Conservation (phyloP, 2,888 invertebrate genomes). For the Rhodophaea formosa region DNA sequence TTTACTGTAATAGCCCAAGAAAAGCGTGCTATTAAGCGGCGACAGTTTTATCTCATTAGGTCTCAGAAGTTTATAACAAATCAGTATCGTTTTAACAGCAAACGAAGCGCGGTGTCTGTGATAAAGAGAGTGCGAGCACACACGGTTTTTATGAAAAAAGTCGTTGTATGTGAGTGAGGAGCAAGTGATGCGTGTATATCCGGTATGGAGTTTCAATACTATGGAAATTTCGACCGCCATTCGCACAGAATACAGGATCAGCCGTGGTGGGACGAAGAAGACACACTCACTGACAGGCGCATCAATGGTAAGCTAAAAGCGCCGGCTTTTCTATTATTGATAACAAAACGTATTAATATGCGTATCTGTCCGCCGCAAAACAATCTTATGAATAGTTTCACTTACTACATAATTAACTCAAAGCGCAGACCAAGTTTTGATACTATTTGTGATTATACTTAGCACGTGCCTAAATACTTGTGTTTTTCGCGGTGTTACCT, state of each 20-base stretch:
- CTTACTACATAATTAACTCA: background rate
- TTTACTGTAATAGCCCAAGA: constrained; percentile 45
- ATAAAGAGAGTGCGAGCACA: constrained; percentile 32
- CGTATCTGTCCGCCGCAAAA: background rate
- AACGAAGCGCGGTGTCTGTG: constrained; percentile 56
- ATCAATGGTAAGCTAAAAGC: constrained; percentile 59
- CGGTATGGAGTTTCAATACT: constrained; percentile 72
- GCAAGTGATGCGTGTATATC: constrained; percentile 22
- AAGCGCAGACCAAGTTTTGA: background rate
- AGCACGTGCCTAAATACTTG: too few species aligned
- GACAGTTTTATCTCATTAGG: constrained; percentile 65
- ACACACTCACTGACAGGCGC: constrained; percentile 66
- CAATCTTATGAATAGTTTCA: background rate
- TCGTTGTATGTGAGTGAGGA: constrained; percentile 30
- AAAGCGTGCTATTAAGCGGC: constrained; percentile 48
- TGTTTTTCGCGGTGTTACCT: too few species aligned
- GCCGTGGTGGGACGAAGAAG: constrained; percentile 75
- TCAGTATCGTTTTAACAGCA: constrained; percentile 62
- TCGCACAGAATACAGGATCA: constrained; percentile 58
- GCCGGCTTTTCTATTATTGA: background rate
- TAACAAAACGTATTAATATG: background rate
- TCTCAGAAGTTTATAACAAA: constrained; percentile 58
- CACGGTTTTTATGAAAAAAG: constrained; percentile 33
- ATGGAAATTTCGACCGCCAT: constrained; percentile 62
- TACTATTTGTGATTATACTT: background rate